phyloP scores from a whole-genome alignment of 1,140 invertebrate genomes.

The Diuraphis noxia region DNA sequence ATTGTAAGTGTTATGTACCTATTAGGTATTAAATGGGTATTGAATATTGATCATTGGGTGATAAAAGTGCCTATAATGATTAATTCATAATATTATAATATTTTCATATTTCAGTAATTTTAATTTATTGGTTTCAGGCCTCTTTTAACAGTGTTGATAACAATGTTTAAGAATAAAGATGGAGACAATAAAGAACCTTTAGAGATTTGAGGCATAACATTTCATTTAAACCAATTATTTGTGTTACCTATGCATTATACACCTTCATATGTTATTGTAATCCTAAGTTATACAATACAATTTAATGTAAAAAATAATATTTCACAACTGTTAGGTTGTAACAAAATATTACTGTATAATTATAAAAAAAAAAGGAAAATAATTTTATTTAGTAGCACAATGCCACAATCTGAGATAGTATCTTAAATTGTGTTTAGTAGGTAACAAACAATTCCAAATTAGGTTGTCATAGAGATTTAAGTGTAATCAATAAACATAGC shows the following conservation, averaged over 20 bases:
- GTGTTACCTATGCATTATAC: not conserved
- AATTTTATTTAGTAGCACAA: not conserved
- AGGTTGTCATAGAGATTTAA: not conserved
- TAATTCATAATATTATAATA: not conserved
- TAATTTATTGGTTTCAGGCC: conserved; percentile 19
- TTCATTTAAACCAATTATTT: not conserved
- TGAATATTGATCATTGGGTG: not conserved
- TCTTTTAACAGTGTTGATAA: conserved; percentile 35
- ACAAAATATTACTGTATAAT: not conserved
- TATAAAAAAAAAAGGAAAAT: not conserved
- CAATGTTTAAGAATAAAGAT: conserved; percentile 49
- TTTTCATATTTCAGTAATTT: not conserved
- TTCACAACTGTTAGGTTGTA: not conserved
- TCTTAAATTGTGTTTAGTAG: too few species aligned
- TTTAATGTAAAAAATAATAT: not conserved
- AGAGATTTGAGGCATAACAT: not conserved
- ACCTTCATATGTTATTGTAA: not conserved
- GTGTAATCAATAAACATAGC: not conserved
- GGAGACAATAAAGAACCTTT: not conserved
- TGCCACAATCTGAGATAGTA: too few species aligned
- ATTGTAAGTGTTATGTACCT: not conserved
- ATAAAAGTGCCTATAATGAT: not conserved
- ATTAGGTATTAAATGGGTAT: not conserved
- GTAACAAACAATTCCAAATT: not conserved
- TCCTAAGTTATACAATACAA: not conserved